Evolutionary conservation across 2,888 invertebrate species (phyloP).

Genomic region (Barypeithes pellucidus): DNA sequence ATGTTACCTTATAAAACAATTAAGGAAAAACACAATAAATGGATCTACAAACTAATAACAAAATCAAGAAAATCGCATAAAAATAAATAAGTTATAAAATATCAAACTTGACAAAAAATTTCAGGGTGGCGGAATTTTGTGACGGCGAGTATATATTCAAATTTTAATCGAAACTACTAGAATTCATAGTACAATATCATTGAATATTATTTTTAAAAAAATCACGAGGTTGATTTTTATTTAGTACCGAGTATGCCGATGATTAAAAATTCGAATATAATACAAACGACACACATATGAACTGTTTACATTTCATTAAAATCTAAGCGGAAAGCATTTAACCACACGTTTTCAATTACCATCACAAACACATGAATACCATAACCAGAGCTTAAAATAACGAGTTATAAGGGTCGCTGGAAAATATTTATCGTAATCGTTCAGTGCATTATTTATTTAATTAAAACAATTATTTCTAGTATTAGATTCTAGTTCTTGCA

Average conservation of each 20-base stretch:
- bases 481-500: no score
- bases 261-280: constrained; percentile 54
- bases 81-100: no score
- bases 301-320: constrained; percentile 70
- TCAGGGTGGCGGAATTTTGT: no score
- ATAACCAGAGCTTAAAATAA: constrained; percentile 47
- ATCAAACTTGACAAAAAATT: no score
- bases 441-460: background rate
- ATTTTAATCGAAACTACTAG: no score
- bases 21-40: no score
- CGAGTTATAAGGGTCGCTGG: constrained; percentile 14
- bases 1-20: no score
- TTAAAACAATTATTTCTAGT: background rate
- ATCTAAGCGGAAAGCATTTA: constrained; percentile 67
- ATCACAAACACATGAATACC: constrained; percentile 63
- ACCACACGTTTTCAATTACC: constrained; percentile 70
- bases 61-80: no score
- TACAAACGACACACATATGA: constrained; percentile 56
- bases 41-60: no score
- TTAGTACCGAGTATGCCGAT: background rate
- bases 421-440: constrained; percentile 7
- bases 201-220: background rate
- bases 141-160: no score
- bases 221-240: background rate
- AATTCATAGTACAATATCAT: background rate